Percentiles rank a stretch among this genome's conserved stretches.
Evolutionary conservation across 2,113 vertebrate species (phyloP).

Genomic region (mouse (Mus musculus)): GRCm39 chr9:119856001-119856500

Average conservation of each 20-base stretch:
- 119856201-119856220: neutral
- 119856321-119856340: neutral
- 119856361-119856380: neutral
- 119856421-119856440: neutral
- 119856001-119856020: neutral
- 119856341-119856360: neutral
- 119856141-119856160: neutral
- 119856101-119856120: neutral
- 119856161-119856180: neutral
- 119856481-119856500: neutral
- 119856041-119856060: neutral
- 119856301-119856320: neutral
- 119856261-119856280: fast-evolving
- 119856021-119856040: neutral
- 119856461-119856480: neutral
- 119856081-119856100: neutral
- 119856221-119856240: neutral
- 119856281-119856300: neutral
- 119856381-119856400: neutral
- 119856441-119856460: neutral
- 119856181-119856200: neutral
- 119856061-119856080: neutral
- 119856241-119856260: neutral
- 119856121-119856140: neutral
- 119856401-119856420: neutral